Conservation (phyloP, 2,888 invertebrate species). For the Dicyrtomina minuta region DNA sequence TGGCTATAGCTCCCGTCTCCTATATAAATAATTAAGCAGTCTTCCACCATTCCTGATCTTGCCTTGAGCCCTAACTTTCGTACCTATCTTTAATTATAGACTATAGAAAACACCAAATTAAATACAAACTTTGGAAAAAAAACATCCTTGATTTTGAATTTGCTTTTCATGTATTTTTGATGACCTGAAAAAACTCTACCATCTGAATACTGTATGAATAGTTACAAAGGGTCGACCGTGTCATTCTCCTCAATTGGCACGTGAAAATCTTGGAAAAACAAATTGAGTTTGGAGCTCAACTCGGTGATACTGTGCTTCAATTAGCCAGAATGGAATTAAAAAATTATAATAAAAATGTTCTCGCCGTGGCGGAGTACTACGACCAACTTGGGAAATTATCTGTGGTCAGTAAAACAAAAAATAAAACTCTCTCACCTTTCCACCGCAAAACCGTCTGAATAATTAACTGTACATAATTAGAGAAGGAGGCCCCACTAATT, state of each 20-base stretch:
- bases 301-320: conserved; percentile 80
- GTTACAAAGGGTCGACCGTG: conserved; percentile 86
- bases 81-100: no score
- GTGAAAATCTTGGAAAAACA: conserved; percentile 82
- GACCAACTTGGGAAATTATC: conserved; percentile 75
- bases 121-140: not conserved
- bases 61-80: no score
- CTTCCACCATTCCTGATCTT: no score
- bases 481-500: no score
- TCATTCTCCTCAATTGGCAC: conserved; percentile 81
- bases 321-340: conserved; percentile 83
- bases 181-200: no score
- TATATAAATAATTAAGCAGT: no score
- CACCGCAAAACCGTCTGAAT: no score
- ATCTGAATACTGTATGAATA: conserved; percentile 56
- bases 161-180: not conserved
- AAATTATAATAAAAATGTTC: conserved; percentile 84
- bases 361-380: conserved; percentile 83
- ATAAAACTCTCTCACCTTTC: not conserved
- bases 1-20: no score
- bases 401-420: conserved; percentile 31
- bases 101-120: no score
- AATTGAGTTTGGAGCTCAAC: conserved; percentile 85
- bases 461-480: no score
- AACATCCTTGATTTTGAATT: not conserved